These are phyloP conservation scores for Potamilus streckersoni DNA, from an alignment of 1,140 invertebrate genomes.

Conservation along the genomic window DNA sequence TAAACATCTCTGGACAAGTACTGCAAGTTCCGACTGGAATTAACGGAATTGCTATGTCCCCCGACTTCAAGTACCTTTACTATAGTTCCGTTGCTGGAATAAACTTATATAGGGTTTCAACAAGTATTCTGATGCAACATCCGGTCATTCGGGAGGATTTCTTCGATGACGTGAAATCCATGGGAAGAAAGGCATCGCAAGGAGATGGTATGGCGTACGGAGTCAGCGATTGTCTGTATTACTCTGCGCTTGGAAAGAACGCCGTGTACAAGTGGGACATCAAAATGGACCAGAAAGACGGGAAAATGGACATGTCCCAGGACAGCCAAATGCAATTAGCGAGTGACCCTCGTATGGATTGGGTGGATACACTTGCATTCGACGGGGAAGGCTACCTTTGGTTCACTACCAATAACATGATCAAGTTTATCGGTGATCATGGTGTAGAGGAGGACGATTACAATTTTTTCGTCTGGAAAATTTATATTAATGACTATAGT, in stretches of 20 bases:
- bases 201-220: slow-evolving; percentile 31
- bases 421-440: slow-evolving; percentile 23
- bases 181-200: slow-evolving; percentile 29
- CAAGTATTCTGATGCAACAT: slow-evolving; percentile 27
- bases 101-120: slow-evolving; percentile 35
- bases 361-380: slow-evolving; percentile 28
- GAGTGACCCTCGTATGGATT: slow-evolving; percentile 19
- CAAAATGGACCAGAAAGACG: background rate
- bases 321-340: slow-evolving; percentile 4
- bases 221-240: slow-evolving; percentile 22
- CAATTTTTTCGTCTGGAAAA: slow-evolving; percentile 26
- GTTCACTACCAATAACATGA: slow-evolving; percentile 28
- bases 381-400: slow-evolving; percentile 28
- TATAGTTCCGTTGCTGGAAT: slow-evolving; percentile 30
- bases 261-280: slow-evolving; percentile 21
- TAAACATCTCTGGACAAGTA: slow-evolving; percentile 16
- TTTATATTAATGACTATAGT: slow-evolving; percentile 16
- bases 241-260: slow-evolving; percentile 17
- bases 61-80: slow-evolving; percentile 37
- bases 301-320: background rate
- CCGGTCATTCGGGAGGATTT: slow-evolving; percentile 12
- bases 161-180: slow-evolving; percentile 13
- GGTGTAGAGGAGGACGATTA: slow-evolving; percentile 16
- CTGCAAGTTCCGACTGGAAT: slow-evolving; percentile 16
- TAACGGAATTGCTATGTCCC: slow-evolving; percentile 40